Evolutionary conservation across 2,888 invertebrate genomes (phyloP).

Genomic region (Hydriomena furcata): DNA sequence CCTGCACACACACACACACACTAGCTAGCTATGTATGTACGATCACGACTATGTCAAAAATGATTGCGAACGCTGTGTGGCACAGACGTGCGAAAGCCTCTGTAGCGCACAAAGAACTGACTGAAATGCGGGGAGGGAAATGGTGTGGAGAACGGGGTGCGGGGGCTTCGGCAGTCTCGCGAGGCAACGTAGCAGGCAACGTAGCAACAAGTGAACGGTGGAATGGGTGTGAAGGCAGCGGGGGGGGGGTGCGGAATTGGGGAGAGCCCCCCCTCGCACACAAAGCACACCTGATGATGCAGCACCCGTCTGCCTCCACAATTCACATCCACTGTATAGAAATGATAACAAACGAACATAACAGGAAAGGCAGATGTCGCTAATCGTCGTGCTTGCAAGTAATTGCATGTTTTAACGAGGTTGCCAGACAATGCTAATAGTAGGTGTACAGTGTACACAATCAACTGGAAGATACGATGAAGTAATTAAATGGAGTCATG

Average conservation of each 20-base stretch:
- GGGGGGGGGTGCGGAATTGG: conserved; percentile 45
- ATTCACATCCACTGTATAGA: conserved; percentile 41
- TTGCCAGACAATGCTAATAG: conserved; percentile 6
- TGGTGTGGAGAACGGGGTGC: conserved; percentile 56
- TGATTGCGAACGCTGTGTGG: conserved; percentile 54
- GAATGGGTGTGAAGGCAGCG: conserved; percentile 58
- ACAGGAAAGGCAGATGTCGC: conserved; percentile 70
- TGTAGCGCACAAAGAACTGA: conserved; percentile 81
- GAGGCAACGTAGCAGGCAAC: conserved; percentile 61
- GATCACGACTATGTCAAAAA: conserved; percentile 62
- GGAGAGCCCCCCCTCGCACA: conserved; percentile 56
- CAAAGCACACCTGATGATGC: conserved; percentile 67
- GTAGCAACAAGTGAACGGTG: conserved; percentile 81
- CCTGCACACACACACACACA: conserved; percentile 66
- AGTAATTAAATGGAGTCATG: background rate
- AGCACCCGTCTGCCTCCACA: conserved; percentile 51
- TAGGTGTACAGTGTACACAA: background rate
- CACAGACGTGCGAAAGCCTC: conserved; percentile 68
- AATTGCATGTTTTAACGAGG: conserved; percentile 19
- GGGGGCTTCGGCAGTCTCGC: conserved; percentile 72
- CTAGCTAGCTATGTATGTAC: conserved; percentile 58
- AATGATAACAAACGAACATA: conserved; percentile 40
- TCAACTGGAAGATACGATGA: conserved; percentile 3
- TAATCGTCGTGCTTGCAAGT: conserved; percentile 47
- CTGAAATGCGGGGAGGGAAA: conserved; percentile 76